Evolutionary conservation across 2,888 invertebrate species (phyloP).

Genomic region (Pseudococcus viburni): DNA sequence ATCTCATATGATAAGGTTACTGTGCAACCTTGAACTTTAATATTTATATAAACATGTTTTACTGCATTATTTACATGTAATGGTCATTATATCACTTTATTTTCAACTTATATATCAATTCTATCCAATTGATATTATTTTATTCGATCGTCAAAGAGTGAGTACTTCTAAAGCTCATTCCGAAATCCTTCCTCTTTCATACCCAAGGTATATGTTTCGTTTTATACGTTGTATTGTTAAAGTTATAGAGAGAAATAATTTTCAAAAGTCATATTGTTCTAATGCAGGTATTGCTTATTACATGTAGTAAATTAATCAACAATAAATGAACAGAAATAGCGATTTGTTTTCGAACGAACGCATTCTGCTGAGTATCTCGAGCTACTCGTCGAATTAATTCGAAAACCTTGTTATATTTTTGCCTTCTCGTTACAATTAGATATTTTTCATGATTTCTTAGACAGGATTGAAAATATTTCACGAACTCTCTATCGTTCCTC

Average conservation of each 20-base stretch:
- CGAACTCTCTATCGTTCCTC: too few relatives aligned
- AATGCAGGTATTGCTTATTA: not conserved
- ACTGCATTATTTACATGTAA: slow-evolving; percentile 34
- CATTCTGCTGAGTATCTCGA: not conserved
- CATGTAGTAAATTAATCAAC: not conserved
- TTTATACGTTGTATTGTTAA: not conserved
- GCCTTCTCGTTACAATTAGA: not conserved
- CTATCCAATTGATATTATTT: not conserved
- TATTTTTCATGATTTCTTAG: too few relatives aligned
- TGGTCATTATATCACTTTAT: not conserved
- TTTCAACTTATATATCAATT: not conserved
- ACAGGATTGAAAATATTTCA: too few relatives aligned
- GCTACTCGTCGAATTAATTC: not conserved
- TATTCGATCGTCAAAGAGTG: not conserved
- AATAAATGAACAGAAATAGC: not conserved
- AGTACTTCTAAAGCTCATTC: not conserved
- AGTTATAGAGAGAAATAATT: not conserved
- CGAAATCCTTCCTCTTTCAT: not conserved
- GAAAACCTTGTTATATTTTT: not conserved
- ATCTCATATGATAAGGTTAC: slow-evolving; percentile 38
- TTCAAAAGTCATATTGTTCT: not conserved
- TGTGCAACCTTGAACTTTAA: slow-evolving; percentile 57
- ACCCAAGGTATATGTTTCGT: not conserved
- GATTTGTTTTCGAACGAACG: not conserved
- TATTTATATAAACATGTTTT: slow-evolving; percentile 49